phyloP scores from a whole-genome alignment of 2,113 vertebrate species.

The Chlamydotis undulata region DNA sequence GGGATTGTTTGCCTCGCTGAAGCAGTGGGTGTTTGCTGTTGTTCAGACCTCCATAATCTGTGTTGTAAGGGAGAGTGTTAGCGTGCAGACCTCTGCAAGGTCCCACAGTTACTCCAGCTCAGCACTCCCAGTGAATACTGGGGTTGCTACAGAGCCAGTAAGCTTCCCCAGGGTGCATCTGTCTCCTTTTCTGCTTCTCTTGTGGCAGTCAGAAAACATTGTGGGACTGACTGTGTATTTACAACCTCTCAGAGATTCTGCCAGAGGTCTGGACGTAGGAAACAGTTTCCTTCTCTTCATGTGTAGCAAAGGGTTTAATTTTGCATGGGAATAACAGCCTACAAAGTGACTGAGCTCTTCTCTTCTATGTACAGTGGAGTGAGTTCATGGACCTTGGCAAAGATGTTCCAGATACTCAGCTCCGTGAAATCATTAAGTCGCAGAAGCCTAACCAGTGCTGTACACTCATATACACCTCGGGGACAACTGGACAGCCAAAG shows the following conservation, averaged over 20 bases:
- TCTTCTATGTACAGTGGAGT: conserved; percentile 78
- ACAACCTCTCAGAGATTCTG: neutral
- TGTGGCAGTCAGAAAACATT: neutral
- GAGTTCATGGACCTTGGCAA: conserved; percentile 88
- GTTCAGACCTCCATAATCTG: neutral
- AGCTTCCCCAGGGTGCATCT: neutral
- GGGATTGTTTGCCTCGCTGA: neutral
- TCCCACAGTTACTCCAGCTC: neutral
- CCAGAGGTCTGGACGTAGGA: neutral
- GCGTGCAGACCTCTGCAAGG: neutral
- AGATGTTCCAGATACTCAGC: conserved; percentile 68
- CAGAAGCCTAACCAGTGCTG: conserved; percentile 94
- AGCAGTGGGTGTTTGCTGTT: neutral
- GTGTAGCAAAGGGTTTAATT: neutral
- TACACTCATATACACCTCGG: conserved; percentile 91
- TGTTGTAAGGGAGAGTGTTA: neutral
- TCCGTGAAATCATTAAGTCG: conserved; percentile 74
- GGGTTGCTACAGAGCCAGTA: neutral
- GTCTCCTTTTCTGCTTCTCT: neutral
- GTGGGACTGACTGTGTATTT: neutral
- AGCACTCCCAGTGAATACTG: neutral
- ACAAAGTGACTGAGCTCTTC: neutral
- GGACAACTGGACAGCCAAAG: conserved; percentile 89
- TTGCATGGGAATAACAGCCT: fast-evolving
- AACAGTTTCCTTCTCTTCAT: neutral